phyloP scores from a whole-genome alignment of 2,113 vertebrate genomes.

The Piprites chloris region DNA sequence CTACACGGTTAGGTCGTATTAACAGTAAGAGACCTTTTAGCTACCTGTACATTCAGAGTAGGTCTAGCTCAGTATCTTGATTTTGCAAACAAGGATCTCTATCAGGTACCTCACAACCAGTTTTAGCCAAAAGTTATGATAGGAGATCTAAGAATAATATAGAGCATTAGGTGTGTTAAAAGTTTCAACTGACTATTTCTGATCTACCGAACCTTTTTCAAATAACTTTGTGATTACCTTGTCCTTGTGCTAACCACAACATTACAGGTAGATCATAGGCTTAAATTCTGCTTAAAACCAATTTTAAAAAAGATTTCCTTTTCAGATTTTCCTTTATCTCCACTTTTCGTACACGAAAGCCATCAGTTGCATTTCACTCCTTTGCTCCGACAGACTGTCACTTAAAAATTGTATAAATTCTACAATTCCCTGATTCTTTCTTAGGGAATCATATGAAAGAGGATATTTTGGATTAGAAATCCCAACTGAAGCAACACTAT shows the following conservation, averaged over 20 bases:
- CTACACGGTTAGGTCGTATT: not conserved
- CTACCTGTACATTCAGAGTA: not conserved
- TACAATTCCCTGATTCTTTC: not conserved
- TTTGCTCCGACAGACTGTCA: not conserved
- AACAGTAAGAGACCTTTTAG: not conserved
- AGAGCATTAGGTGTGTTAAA: not conserved
- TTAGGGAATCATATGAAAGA: conserved; percentile 27
- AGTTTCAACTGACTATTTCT: not conserved
- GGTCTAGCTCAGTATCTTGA: not conserved
- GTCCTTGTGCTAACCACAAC: not conserved
- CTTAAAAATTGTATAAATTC: not conserved
- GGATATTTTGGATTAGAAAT: conserved; percentile 70
- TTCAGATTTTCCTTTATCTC: not conserved
- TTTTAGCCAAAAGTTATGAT: not conserved
- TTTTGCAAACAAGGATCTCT: not conserved
- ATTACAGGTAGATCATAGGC: not conserved
- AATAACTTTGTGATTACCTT: not conserved
- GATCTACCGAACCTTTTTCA: not conserved
- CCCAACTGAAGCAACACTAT: conserved; percentile 72
- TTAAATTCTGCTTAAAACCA: not conserved
- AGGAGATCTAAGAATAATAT: not conserved
- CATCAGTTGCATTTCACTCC: not conserved
- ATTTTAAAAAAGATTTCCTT: not conserved
- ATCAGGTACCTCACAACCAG: too few species aligned
- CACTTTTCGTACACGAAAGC: not conserved